These are phyloP conservation scores for Daktulosphaira vitifoliae DNA, from an alignment of 1,140 invertebrate species.

Conservation along the genomic window DNA sequence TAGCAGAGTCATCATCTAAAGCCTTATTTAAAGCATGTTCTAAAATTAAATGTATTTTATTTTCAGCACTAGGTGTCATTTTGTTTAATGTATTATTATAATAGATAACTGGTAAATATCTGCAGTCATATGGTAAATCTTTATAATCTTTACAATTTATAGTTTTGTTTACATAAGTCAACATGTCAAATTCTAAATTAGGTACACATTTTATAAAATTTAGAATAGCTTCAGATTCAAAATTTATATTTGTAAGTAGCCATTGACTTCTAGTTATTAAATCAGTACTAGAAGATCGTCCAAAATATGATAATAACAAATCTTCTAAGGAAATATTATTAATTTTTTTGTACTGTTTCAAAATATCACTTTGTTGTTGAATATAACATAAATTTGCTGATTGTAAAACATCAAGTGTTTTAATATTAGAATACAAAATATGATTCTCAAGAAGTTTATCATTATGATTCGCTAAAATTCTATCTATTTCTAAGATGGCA, in stretches of 20 bases:
- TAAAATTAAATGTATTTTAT: constrained; percentile 29
- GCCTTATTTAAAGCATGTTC: constrained; percentile 14
- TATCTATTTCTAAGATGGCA: constrained; percentile 12
- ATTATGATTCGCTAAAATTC: background rate
- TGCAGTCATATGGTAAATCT: constrained; percentile 6
- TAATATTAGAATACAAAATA: background rate
- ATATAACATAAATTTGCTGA: constrained; percentile 10
- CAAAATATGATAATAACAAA: constrained; percentile 27
- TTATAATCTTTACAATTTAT: background rate
- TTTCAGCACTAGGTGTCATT: background rate
- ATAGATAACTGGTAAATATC: constrained; percentile 9
- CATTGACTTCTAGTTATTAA: background rate
- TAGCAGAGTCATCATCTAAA: background rate
- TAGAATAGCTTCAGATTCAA: background rate
- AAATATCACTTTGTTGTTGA: constrained; percentile 6
- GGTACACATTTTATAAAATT: constrained; percentile 5
- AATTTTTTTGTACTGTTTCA: background rate
- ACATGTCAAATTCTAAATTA: background rate
- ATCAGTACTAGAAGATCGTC: constrained; percentile 11
- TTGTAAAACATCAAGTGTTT: constrained; percentile 19
- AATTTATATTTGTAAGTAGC: background rate
- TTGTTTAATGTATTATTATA: background rate
- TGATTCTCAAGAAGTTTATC: background rate
- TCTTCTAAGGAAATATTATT: background rate
- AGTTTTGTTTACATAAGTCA: background rate